Percentiles rank a stretch among this genome's conserved stretches.
Conservation (phyloP, 2,113 vertebrate genomes). For the Bambusicola thoracicus region DNA sequence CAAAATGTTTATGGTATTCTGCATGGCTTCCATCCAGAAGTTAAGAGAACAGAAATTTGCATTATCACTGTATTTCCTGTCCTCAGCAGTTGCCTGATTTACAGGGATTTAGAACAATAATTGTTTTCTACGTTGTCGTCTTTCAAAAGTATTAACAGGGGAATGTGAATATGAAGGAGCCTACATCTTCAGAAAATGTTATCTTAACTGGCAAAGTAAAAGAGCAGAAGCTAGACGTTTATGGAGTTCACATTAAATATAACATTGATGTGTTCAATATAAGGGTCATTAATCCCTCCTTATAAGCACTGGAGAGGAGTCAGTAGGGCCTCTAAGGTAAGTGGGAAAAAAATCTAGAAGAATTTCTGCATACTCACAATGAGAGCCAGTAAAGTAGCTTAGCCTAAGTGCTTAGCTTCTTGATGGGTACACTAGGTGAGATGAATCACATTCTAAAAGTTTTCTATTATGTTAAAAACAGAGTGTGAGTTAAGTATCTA, state of each 20-base stretch:
- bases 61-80: neutral
- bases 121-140: neutral
- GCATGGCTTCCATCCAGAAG: neutral
- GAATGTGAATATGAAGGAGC: neutral
- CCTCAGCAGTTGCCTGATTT: neutral
- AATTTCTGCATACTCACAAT: neutral
- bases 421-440: neutral
- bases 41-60: neutral
- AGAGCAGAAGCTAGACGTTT: neutral
- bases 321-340: neutral
- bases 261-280: neutral
- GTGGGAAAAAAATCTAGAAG: neutral
- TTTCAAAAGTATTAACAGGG: neutral
- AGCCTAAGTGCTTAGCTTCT: neutral
- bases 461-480: neutral
- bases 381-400: neutral
- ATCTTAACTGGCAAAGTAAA: neutral
- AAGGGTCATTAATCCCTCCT: neutral
- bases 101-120: neutral
- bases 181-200: neutral
- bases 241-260: neutral
- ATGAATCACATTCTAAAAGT: neutral
- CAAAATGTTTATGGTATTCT: neutral
- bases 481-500: neutral
- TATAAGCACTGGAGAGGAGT: neutral